Evolutionary conservation across 1,140 invertebrate genomes (phyloP), one percentile per base, ranked within the genome.

Genomic region (Drosophila ficusphila): DNA sequence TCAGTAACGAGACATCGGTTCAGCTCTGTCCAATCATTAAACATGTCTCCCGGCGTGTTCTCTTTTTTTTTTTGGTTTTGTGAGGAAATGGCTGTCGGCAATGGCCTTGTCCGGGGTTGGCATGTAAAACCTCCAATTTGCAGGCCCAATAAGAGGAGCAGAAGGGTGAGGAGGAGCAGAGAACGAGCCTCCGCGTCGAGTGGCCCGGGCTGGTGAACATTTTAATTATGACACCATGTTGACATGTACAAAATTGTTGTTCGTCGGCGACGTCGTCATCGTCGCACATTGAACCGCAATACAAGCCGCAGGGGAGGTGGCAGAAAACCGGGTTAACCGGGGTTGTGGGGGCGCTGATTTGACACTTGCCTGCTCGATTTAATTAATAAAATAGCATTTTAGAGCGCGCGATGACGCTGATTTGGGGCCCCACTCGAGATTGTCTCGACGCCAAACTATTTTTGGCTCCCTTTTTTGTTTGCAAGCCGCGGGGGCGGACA

Each of bases 151-250:
- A 65, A 64, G 49, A 34, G 38, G 23, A 42, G 16, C 14, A 16
- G 2, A 14, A 42, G 38, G n/a, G 7, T 23, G 16, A 41, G n/a
- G n/a, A 14, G 36, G 25, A 8, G 42, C 1, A 11, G 14, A n/a
- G 19, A 8, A n/a, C n/a, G 19, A 8, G 14, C n/a, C 3, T n/a
- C n/a, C n/a, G n/a, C 18, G 39, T 14, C 23, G 42, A 53, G 29
- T 41, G 46, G 36, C 60, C 49, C 38, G 53, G 49, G 51, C 65
- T 65, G 67, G 68, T 85, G 72, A 88, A 88, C 83, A 88, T 88
- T 88, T 88, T 88, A 88, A 88, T 88, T 88, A 88, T 88, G 82
- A 88, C 82, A 82, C 82, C 77, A 78, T 86, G 82, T 86, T 78
- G 82, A 82, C 82, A 88, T 86, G 81, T 77, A 77, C 68, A 77